A percentile compares a stretch with the other conserved stretches of the same genome.
Evolutionary conservation across 2,888 invertebrate genomes (phyloP).

Genomic region (Macrosoma leucophasiata): DNA sequence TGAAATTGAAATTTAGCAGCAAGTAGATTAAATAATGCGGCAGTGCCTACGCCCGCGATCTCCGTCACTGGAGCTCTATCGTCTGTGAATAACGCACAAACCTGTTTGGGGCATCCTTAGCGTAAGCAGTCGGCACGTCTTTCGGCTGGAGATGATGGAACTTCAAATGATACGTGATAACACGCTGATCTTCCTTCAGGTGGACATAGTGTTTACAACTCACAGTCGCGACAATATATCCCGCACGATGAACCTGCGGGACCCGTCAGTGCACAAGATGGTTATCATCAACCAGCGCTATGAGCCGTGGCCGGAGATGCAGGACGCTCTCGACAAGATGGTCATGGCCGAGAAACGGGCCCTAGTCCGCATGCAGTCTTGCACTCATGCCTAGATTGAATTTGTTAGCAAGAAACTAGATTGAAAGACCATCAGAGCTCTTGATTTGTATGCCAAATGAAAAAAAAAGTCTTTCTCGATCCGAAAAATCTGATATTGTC

Average conservation of each 20-base stretch:
- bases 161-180: too few relatives aligned
- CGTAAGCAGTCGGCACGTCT: neutral
- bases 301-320: slow-evolving; percentile 59
- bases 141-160: too few relatives aligned
- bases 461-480: too few relatives aligned
- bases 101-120: neutral
- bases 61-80: too few relatives aligned
- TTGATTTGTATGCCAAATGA: too few relatives aligned
- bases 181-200: too few relatives aligned
- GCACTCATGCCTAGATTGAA: slow-evolving; percentile 22
- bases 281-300: slow-evolving; percentile 51
- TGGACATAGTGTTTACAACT: slow-evolving; percentile 47
- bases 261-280: slow-evolving; percentile 51
- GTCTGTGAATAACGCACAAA: slow-evolving; percentile 12
- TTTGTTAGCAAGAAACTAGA: too few relatives aligned
- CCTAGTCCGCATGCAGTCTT: slow-evolving; percentile 36
- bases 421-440: too few relatives aligned
- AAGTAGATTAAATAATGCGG: too few relatives aligned
- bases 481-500: too few relatives aligned
- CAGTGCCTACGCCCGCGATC: too few relatives aligned
- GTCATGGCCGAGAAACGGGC: slow-evolving; percentile 36
- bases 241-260: slow-evolving; percentile 56
- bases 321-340: slow-evolving; percentile 57
- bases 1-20: too few relatives aligned
- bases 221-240: slow-evolving; percentile 44